These are phyloP conservation scores for Mimas tiliae DNA, from an alignment of 2,888 invertebrate species.

Conservation along the genomic window DNA sequence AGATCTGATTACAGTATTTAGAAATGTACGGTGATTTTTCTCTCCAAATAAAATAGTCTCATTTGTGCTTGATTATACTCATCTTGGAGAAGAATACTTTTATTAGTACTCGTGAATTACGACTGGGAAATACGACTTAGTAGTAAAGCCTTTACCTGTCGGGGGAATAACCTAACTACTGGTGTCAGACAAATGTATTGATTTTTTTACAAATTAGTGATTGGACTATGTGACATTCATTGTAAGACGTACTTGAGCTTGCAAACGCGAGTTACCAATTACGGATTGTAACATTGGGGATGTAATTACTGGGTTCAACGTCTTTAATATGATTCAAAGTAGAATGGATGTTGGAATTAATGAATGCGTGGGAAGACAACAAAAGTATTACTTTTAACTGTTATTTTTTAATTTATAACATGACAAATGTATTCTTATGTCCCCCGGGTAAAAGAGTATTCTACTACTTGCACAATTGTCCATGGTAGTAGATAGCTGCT, in stretches of 20 bases:
- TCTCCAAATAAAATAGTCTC: not conserved
- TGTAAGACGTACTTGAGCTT: not conserved
- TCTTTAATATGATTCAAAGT: too few species aligned
- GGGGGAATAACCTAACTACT: slow-evolving; percentile 6
- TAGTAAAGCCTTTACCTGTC: slow-evolving; percentile 10
- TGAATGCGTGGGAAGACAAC: too few species aligned
- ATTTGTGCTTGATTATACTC: not conserved
- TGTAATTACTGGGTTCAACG: not conserved
- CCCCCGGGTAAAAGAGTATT: too few species aligned
- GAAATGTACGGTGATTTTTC: not conserved
- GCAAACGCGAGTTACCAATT: not conserved
- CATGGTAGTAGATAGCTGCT: too few species aligned
- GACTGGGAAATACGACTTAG: slow-evolving; percentile 4
- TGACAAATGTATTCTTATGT: too few species aligned
- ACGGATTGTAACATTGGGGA: not conserved
- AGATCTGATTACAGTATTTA: not conserved
- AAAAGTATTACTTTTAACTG: too few species aligned
- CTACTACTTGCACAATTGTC: too few species aligned
- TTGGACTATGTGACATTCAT: not conserved
- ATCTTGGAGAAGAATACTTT: not conserved
- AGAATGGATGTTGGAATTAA: too few species aligned
- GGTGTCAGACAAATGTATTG: slow-evolving; percentile 5
- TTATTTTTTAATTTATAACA: too few species aligned
- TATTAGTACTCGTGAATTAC: slow-evolving; percentile 17
- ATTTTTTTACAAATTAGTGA: not conserved